A percentile compares a stretch with the other conserved stretches of the same genome.
phyloP scores from a whole-genome alignment of 2,888 invertebrate species.

The Limnephilus auricula region DNA sequence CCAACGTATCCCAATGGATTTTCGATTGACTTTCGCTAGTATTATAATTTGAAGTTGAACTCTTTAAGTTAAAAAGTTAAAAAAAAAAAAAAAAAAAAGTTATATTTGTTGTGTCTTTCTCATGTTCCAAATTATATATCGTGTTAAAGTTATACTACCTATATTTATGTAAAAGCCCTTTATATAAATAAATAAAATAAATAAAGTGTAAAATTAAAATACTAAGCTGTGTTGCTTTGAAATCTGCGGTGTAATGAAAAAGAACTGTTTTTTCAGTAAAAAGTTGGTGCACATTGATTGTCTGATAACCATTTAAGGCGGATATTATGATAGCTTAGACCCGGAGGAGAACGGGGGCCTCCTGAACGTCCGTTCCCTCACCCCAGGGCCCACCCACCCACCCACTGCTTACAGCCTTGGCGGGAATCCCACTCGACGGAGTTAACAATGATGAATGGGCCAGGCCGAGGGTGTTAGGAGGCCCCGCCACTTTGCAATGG shows the following conservation, averaged over 20 bases:
- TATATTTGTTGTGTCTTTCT: no score
- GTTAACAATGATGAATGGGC: slow-evolving; percentile 63
- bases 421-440: slow-evolving; percentile 62
- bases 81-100: no score
- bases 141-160: no score
- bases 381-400: neutral
- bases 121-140: no score
- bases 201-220: neutral
- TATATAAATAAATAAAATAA: no score
- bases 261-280: neutral
- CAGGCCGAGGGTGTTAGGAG: slow-evolving; percentile 38
- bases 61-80: no score
- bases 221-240: neutral
- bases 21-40: no score
- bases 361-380: slow-evolving; percentile 2
- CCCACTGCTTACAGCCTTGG: slow-evolving; percentile 22
- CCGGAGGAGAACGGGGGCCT: slow-evolving; percentile 52
- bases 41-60: no score
- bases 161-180: no score
- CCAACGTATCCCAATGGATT: no score
- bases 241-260: neutral
- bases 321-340: slow-evolving; percentile 62
- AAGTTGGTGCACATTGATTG: neutral
- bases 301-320: slow-evolving; percentile 19
- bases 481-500: slow-evolving; percentile 21